Percentiles rank a stretch among this genome's conserved stretches.
These are phyloP conservation scores for Watsonalla cultraria DNA, from an alignment of 2,888 invertebrate genomes.

Conservation along the genomic window DNA sequence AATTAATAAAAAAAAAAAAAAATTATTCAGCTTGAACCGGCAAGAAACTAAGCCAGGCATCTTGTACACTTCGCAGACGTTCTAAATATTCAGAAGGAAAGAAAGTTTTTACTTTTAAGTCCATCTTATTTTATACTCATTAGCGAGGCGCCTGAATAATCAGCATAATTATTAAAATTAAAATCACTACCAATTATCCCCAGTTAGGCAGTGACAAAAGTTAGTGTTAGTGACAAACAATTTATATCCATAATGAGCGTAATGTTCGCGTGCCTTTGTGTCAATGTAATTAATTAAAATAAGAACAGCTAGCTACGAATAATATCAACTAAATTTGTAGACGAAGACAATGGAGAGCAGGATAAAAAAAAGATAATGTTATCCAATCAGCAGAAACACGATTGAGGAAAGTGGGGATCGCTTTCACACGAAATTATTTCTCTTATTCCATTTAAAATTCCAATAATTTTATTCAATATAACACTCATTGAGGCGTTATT, in stretches of 20 bases:
- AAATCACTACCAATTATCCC: conserved; percentile 15
- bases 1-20: too few species aligned
- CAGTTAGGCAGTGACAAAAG: not conserved
- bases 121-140: not conserved
- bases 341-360: not conserved
- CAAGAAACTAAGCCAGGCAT: too few species aligned
- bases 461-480: not conserved
- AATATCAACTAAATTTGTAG: conserved; percentile 1
- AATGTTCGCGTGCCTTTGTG: conserved; percentile 23
- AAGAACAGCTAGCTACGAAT: conserved; percentile 17
- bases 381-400: not conserved
- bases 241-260: conserved; percentile 8
- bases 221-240: not conserved
- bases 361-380: not conserved
- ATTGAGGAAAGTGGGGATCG: not conserved
- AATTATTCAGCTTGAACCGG: too few species aligned
- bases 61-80: too few species aligned
- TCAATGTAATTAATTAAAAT: conserved; percentile 32
- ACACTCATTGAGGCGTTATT: not conserved
- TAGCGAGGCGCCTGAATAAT: not conserved
- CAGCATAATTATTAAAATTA: conserved; percentile 24
- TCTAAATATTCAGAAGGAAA: too few species aligned
- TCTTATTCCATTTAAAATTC: not conserved
- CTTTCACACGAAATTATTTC: not conserved
- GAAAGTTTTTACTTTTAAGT: not conserved